Base-by-base conservation (phyloP, 2,888 invertebrate genomes). In the Lomographa bimaculata region DNA sequence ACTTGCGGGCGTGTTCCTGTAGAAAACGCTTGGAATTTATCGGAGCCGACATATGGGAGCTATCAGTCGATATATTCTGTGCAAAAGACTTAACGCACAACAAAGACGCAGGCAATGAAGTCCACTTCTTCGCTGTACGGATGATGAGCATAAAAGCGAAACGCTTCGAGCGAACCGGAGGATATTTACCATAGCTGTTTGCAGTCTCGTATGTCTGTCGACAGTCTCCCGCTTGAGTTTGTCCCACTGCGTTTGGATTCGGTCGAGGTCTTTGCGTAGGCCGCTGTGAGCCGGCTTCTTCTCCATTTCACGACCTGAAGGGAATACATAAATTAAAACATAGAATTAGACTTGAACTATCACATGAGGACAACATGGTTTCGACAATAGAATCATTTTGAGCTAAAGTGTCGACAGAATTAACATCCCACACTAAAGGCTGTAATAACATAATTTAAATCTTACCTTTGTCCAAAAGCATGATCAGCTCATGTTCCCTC, bases 401-500 rank as follows among this genome's bases (percentile, higher is more conserved):
- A n/a, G n/a, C n/a, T n/a, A n/a, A n/a, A n/a, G n/a, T n/a, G n/a
- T n/a, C n/a, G n/a, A n/a, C n/a, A n/a, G n/a, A n/a, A 14, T 14
- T 14, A 14, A 3, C 4, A 3, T 14, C 14, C 2, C 14, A 14
- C 4, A 3, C 14, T 14, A 14, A 14, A 14, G 14, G 4, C 4
- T 2, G 14, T 14, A 14, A 14, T 14, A 2, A 14, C 2, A 2
- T 14, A 3, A 14, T 14, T 14, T 14, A 12, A 1, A 7, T 14
- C 55, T 39, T 18, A 57, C 98, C 98, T 81, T 97, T 97, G 70
- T 98, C 97, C 14, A 98, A 78, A 7, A 98, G 89, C 94, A 98
- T 97, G 54, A 98, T 97, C 0, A 98, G 94, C 81, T 98, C 98
- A 65, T 97, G 97, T 64, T 97, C 97, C 47, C 96, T 92, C 50